Evolutionary conservation across 2,797 vertebrate genomes (phyloP).

Genomic region (Limosa lapponica): DNA sequence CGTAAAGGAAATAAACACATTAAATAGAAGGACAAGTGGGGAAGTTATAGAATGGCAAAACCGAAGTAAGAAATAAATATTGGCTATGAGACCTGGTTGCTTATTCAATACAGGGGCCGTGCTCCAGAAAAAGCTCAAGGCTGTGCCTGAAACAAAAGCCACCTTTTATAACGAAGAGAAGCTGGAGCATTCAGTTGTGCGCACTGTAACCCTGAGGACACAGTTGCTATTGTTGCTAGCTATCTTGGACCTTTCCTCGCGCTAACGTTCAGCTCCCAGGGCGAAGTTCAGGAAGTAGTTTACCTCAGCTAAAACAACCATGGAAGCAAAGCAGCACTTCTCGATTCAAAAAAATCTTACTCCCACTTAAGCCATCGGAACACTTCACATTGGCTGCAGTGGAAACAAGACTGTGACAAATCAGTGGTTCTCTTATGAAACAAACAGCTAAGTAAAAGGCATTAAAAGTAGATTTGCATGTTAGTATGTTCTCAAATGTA

Average conservation of each 20-base stretch:
- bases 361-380: background rate
- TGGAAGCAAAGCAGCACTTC: background rate
- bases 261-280: background rate
- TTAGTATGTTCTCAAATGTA: background rate
- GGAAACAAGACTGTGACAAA: background rate
- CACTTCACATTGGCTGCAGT: background rate
- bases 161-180: background rate
- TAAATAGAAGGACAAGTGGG: background rate
- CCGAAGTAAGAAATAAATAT: background rate
- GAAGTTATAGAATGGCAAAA: background rate
- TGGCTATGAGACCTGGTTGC: background rate
- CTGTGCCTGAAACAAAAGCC: background rate
- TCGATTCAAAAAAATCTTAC: background rate
- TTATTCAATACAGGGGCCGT: background rate
- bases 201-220: background rate
- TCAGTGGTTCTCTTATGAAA: background rate
- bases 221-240: background rate
- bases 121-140: background rate
- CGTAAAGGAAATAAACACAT: slow-evolving; percentile 1
- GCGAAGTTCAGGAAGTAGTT: background rate
- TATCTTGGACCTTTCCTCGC: background rate
- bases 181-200: background rate
- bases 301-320: background rate
- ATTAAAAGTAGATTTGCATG: background rate
- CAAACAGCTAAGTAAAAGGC: background rate